phyloP scores from a whole-genome alignment of 2,888 invertebrate genomes.

The Trissolcus brochymenae region DNA sequence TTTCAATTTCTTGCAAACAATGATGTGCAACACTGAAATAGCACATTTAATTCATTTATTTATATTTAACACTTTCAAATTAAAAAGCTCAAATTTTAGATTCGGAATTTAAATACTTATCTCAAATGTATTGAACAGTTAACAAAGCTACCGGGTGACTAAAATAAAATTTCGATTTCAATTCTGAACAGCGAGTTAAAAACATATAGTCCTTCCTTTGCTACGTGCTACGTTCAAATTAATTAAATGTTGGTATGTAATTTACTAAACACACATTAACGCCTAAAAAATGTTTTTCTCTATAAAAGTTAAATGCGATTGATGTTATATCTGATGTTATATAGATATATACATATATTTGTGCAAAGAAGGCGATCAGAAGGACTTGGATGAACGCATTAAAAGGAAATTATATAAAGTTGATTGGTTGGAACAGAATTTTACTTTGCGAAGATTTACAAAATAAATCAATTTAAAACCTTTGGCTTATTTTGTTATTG shows the following conservation, averaged over 20 bases:
- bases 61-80: too few species aligned
- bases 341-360: too few species aligned
- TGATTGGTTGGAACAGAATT: slow-evolving; percentile 17
- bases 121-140: slow-evolving; percentile 1
- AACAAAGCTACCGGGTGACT: slow-evolving; percentile 27
- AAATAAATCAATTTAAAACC: too few species aligned
- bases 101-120: too few species aligned
- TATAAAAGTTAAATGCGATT: too few species aligned
- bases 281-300: too few species aligned
- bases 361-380: not conserved
- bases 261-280: slow-evolving; percentile 2
- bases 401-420: slow-evolving; percentile 24
- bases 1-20: slow-evolving; percentile 51
- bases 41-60: too few species aligned
- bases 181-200: slow-evolving; percentile 15
- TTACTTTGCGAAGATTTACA: too few species aligned
- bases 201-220: slow-evolving; percentile 18
- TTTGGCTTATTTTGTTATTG: too few species aligned
- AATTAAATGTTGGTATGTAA: too few species aligned
- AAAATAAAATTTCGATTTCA: slow-evolving; percentile 43
- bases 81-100: too few species aligned
- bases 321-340: too few species aligned
- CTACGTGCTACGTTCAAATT: not conserved
- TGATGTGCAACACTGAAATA: slow-evolving; percentile 18
- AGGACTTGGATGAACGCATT: slow-evolving; percentile 38